Evolutionary conservation across 2,797 vertebrate species (phyloP).

Genomic region (Gambusia yucatana): DNA sequence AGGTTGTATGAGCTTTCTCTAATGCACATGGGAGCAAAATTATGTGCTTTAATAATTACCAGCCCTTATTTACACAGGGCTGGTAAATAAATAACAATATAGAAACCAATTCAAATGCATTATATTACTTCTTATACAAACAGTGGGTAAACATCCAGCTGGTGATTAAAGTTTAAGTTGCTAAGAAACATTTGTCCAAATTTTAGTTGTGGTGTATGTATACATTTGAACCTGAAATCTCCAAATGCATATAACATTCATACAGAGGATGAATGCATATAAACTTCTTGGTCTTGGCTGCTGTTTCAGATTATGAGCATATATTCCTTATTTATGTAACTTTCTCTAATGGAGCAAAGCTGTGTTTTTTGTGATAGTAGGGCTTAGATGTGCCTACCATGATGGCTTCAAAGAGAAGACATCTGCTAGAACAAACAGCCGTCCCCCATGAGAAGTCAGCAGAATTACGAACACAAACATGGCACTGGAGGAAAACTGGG

Average conservation of each 20-base stretch:
- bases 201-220: background rate
- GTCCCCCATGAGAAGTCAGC: constrained; percentile 49
- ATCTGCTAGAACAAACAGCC: constrained; percentile 76
- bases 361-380: constrained; percentile 69
- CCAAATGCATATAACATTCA: background rate
- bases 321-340: constrained; percentile 47
- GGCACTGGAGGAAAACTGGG: constrained; percentile 26
- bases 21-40: background rate
- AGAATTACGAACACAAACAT: constrained; percentile 64
- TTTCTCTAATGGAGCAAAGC: constrained; percentile 63
- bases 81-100: too few relatives aligned
- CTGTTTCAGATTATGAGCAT: background rate
- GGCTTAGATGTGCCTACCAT: constrained; percentile 61
- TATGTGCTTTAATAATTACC: background rate
- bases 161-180: background rate
- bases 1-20: background rate
- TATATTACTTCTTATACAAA: background rate
- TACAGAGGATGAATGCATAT: background rate
- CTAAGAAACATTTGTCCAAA: background rate
- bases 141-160: background rate
- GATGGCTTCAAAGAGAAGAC: constrained; percentile 75
- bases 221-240: background rate
- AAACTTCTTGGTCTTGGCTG: background rate
- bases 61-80: background rate
- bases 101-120: too few relatives aligned